A percentile compares a stretch with the other conserved stretches of the same genome.
phyloP scores from a whole-genome alignment of 1,140 invertebrate genomes.

The Drosophila bocqueti region DNA sequence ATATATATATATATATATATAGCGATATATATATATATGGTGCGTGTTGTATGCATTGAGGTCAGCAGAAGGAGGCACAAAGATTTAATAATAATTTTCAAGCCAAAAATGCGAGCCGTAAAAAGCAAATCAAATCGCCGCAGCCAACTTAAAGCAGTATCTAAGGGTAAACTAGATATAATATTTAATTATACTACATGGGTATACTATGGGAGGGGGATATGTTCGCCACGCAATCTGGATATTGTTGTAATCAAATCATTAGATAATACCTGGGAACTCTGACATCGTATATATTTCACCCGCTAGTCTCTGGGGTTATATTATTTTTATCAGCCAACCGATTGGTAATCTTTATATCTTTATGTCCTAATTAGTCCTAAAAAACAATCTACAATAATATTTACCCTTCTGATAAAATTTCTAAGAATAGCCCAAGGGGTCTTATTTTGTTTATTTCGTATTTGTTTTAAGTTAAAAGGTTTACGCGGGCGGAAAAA shows the following conservation, averaged over 20 bases:
- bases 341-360: conserved; percentile 42
- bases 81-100: conserved; percentile 35
- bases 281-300: background rate
- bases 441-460: background rate
- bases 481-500: background rate
- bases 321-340: conserved; percentile 8
- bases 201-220: too few relatives aligned
- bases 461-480: background rate
- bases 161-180: conserved; percentile 10
- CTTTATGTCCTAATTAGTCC: conserved; percentile 30
- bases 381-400: conserved; percentile 19
- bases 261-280: conserved; percentile 24
- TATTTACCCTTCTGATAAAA: conserved; percentile 23
- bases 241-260: conserved; percentile 23
- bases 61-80: conserved; percentile 26
- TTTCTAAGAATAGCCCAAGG: conserved; percentile 15
- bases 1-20: conserved; percentile 6
- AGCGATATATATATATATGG: conserved; percentile 3
- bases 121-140: conserved; percentile 15
- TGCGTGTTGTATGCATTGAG: conserved; percentile 41
- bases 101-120: conserved; percentile 21
- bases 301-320: background rate
- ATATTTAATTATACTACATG: background rate
- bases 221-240: conserved; percentile 11
- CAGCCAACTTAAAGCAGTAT: background rate